Conservation (phyloP, 2,888 invertebrate species). For the Heliothis peltigera region DNA sequence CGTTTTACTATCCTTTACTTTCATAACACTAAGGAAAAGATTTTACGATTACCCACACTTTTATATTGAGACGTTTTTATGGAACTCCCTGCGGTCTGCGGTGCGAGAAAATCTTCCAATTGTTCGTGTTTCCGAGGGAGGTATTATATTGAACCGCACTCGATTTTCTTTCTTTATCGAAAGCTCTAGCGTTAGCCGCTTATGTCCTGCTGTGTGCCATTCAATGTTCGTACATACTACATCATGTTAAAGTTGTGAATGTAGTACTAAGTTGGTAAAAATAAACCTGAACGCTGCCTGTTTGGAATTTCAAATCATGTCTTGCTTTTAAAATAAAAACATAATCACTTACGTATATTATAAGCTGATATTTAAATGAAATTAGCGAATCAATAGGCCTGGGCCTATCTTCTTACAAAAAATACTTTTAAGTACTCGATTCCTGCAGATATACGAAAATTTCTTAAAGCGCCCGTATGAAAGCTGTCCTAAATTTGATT, state of each 20-base stretch:
- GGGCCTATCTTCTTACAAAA: no score
- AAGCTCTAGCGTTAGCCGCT: constrained; percentile 4
- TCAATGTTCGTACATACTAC: background rate
- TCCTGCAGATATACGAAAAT: no score
- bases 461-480: no score
- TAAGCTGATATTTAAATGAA: background rate
- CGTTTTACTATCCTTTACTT: constrained; percentile 9
- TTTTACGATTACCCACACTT: constrained; percentile 18
- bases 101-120: constrained; percentile 23
- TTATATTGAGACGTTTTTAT: constrained; percentile 21
- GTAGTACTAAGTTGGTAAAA: background rate
- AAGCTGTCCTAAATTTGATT: no score
- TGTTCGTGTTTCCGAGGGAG: constrained; percentile 12
- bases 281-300: background rate
- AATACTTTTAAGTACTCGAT: no score
- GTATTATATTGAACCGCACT: constrained; percentile 15
- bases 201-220: background rate
- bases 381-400: no score
- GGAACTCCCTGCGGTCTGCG: constrained; percentile 2
- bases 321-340: background rate
- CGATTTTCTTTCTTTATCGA: constrained; percentile 15
- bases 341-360: background rate
- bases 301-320: background rate
- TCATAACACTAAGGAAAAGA: background rate
- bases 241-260: constrained; percentile 10